Evolutionary conservation across 2,797 vertebrate genomes (phyloP), one percentile per base, ranked within the genome.

Genomic region (Valencia hispanica): DNA sequence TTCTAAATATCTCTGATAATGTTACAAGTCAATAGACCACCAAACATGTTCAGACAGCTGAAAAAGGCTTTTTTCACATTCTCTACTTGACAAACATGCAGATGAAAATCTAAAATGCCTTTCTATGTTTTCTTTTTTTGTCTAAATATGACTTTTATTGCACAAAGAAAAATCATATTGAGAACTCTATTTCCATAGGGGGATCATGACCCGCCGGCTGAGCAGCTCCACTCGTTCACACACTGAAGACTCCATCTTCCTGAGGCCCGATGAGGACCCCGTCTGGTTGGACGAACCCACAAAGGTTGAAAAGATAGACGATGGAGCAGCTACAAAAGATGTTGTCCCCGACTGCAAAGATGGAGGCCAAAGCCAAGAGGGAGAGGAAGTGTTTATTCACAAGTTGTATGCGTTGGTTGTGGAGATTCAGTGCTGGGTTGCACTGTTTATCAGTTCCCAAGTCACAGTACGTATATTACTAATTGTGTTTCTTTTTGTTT

Each of bases 211-310:
- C 86, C 92, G 90, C 43, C 92, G 93, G 73, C 91, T 94, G 82
- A 94, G 93, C 89, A 94, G 92, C 86, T 93, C 93, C 77, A 91
- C 90, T 68, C 93, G 93, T 83, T 94, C 94, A 78, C 94, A 92
- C 86, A 94, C 93, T 0, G 94, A 94, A 79, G 94, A 94, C 85
- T 94, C 93, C 83, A 92, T 94, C 87, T 94, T 94, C 80, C 84
- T 94, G 68, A 90, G 85, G 87, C 94, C 93, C 0, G 94, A 94
- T 0, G 94, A 94, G 70, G 94, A 94, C 74, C 92, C 94, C 0
- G 92, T 94, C 78, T 94, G 94, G 94, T 79, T 94, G 50, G 92
- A 94, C 66, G 94, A 94, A 80, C 93, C 92, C 59, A 74, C 91
- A 75, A 93, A 84, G 77, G 66, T 65, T 11, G 89, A 92, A 4